Base-by-base conservation (phyloP, 2,888 invertebrate genomes). In the Caenorhabditis becei region DNA sequence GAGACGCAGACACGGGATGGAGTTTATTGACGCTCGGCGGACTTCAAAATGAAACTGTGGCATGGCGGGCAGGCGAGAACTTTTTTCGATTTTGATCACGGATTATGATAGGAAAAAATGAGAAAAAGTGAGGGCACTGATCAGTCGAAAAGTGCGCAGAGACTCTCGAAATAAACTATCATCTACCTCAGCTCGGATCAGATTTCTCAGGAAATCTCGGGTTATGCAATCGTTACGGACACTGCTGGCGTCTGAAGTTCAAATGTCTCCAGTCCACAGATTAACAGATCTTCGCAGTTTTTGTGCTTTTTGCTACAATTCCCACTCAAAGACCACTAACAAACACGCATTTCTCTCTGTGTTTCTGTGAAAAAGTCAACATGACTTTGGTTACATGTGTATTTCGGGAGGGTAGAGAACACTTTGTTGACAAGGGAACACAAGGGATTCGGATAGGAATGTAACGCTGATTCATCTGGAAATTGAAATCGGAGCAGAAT, bases 351-450 rank as follows among this genome's bases (percentile, higher is more conserved):
- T 26, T 26, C 7, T n/a, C n/a, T 35, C 16, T 51, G 28, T 63
- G 72, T 72, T 72, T 72, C 72, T 72, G 56, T 56, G 61, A 72
- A 63, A 72, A 63, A 63, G 72, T 56, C 56, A 72, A 72, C 26
- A 72, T 14, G 14, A 14, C 41, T 41, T 41, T 16, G 24, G 59
- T 54, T 62, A 44, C 41, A 63, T 54, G 56, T 24, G 72, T 72
- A 72, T 72, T 72, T 72, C 63, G 72, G 72, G 69, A 41, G 58
- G 5, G 11, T 26, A 35, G 41, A 63, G 71, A 49, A 56, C 54
- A 72, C 63, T 24, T 18, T 72, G 72, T 72, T 72, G 63, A 63
- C 63, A 58, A 49, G 54, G n/a, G n/a, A n/a, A n/a, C n/a, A n/a
- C n/a, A n/a, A 35, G 10, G 28, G 54, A 20, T 18, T 47, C 4